phyloP scores from a whole-genome alignment of 2,888 invertebrate species.

The Pseudococcus jackbeardsleyi region DNA sequence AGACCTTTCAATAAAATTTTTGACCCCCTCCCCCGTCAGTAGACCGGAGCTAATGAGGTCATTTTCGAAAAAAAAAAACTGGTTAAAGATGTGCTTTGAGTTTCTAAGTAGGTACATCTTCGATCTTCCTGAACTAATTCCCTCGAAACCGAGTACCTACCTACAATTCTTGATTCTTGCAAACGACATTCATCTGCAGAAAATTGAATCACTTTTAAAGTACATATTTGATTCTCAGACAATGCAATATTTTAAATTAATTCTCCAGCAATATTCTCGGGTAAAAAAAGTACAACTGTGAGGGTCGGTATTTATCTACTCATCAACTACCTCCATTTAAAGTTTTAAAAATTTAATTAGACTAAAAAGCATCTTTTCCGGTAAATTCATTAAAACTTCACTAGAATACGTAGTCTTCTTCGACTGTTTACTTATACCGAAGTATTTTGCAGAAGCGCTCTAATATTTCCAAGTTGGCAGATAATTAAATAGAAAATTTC shows the following conservation, averaged over 20 bases:
- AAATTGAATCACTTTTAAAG: not conserved
- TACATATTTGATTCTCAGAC: not conserved
- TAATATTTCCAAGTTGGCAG: not conserved
- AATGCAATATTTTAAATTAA: not conserved
- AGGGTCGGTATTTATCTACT: not conserved
- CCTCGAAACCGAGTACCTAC: no score
- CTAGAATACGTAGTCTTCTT: not conserved
- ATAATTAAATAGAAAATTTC: constrained; percentile 17
- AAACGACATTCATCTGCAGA: no score
- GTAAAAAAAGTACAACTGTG: not conserved
- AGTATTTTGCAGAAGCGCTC: constrained; percentile 24
- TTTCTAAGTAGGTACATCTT: no score
- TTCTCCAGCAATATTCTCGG: not conserved
- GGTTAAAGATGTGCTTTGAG: no score
- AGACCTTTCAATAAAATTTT: no score
- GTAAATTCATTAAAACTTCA: constrained; percentile 35
- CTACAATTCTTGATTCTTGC: no score
- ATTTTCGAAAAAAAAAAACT: no score
- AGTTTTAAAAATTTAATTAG: constrained; percentile 35
- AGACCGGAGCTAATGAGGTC: no score
- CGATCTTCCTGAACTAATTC: no score
- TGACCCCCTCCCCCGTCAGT: no score
- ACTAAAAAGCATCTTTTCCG: constrained; percentile 16
- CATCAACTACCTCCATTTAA: constrained; percentile 33
- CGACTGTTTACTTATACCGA: constrained; percentile 21